Evolutionary conservation across 2,888 invertebrate species (phyloP), one percentile per base, ranked within the genome.

Genomic region (Alcis repandata): DNA sequence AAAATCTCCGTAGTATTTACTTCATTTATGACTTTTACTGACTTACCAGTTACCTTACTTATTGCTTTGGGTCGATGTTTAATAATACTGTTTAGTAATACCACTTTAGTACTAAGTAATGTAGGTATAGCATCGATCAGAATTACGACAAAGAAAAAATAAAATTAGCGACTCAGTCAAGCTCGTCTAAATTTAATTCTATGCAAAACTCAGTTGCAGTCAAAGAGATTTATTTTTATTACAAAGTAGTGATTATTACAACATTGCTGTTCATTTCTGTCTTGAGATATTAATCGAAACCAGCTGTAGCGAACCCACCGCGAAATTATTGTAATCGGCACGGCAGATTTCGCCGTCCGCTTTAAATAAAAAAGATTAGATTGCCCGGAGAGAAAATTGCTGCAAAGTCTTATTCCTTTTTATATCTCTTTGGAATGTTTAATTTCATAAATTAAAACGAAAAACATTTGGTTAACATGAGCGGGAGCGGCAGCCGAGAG

Each of bases 291-390:
- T 60, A 68, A 69, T 68, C 57, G 67, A 56, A 69, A 65, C 63
- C 69, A 73, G 68, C 72, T 73, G 71, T 70, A 61, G 67, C 71
- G 57, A 71, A 71, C 58, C 59, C 60, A 68, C 62, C 70, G 69
- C 69, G 60, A 71, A 71, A 71, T 73, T 65, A 68, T 69, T 68
- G 68, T 69, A 71, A 72, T 71, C 64, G 66, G 67, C 63, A 59
- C 58, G 62, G 63, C 66, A 67, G 66, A 68, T 70, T 73, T 71
- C 63, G 65, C 69, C 63, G 69, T 61, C 68, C 54, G 64, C 60
- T 69, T 67, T 62, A 63, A 67, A 67, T 67, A 69, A 70, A 70
- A 71, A 70, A 72, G 60, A 69, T 69, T 68, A 68, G 69, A 67
- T 69, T 72, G 69, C 62, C 51, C 70, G 67, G 68, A 74, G 67